Evolutionary conservation across 2,113 vertebrate species (phyloP).

Genomic region (Pterocles orientalis): DNA sequence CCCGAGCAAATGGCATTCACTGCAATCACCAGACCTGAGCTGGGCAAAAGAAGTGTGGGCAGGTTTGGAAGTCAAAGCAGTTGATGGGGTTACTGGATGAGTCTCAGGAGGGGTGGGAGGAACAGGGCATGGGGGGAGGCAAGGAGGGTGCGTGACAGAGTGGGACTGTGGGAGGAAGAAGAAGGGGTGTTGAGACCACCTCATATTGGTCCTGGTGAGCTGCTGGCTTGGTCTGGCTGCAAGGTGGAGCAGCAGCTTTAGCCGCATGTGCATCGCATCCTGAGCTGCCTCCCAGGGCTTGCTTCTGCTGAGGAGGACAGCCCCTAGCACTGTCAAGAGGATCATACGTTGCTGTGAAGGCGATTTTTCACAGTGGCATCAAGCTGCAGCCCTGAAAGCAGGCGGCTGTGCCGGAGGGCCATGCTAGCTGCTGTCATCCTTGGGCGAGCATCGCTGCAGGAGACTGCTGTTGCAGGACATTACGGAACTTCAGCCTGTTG

Average conservation of each 20-base stretch:
- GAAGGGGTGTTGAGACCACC: not conserved
- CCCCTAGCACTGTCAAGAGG: not conserved
- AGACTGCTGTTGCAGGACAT: not conserved
- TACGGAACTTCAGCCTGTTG: not conserved
- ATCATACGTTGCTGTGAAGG: not conserved
- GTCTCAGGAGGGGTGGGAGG: not conserved
- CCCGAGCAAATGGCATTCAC: accelerated
- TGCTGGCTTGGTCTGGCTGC: not conserved
- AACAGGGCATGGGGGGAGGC: accelerated
- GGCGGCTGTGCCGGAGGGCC: not conserved
- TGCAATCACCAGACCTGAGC: accelerated
- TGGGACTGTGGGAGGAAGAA: not conserved
- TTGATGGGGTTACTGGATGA: too few species aligned
- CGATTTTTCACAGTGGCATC: not conserved
- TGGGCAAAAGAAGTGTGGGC: not conserved
- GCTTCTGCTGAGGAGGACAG: not conserved
- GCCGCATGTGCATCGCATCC: not conserved
- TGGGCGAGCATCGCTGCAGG: accelerated
- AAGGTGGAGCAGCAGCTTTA: not conserved
- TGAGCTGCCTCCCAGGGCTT: not conserved
- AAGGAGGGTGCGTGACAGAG: not conserved
- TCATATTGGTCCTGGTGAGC: not conserved
- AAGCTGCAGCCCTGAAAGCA: not conserved
- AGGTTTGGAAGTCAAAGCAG: not conserved
- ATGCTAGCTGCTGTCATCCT: not conserved